Conservation (phyloP, 2,888 invertebrate species). For the Nomada fucata region DNA sequence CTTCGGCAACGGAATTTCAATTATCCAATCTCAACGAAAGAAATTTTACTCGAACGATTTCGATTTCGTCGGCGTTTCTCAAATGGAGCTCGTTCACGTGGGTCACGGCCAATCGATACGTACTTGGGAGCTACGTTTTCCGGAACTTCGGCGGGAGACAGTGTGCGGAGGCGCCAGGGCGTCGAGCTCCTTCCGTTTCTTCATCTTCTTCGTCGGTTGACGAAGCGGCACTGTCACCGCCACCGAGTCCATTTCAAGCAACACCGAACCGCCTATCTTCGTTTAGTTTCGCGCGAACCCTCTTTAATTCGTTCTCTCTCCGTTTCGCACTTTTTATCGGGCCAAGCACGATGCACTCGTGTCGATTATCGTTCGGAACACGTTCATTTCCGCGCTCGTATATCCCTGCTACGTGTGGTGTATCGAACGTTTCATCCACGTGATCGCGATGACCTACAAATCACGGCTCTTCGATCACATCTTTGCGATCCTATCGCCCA, state of each 20-base stretch:
- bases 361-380: conserved; percentile 34
- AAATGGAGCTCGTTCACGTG: not conserved
- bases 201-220: conserved; percentile 89
- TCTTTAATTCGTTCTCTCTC: not conserved
- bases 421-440: conserved; percentile 7
- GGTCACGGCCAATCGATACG: conserved; percentile 31
- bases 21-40: not conserved
- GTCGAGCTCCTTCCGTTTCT: conserved; percentile 91
- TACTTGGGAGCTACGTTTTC: conserved; percentile 82
- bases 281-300: conserved; percentile 17
- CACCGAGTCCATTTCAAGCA: conserved; percentile 86
- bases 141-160: conserved; percentile 82
- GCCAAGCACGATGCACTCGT: conserved; percentile 28
- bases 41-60: not conserved
- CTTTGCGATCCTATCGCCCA: not conserved
- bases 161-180: conserved; percentile 87
- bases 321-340: conserved; percentile 4
- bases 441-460: not conserved
- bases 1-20: too few relatives aligned
- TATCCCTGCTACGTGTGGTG: not conserved
- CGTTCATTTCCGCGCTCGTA: conserved; percentile 53
- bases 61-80: not conserved
- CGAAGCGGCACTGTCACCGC: conserved; percentile 88
- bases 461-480: conserved; percentile 4
- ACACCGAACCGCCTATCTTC: conserved; percentile 67